These are phyloP conservation scores for Papilio dardanus DNA, from an alignment of 1,140 invertebrate genomes.

Conservation along the genomic window DNA sequence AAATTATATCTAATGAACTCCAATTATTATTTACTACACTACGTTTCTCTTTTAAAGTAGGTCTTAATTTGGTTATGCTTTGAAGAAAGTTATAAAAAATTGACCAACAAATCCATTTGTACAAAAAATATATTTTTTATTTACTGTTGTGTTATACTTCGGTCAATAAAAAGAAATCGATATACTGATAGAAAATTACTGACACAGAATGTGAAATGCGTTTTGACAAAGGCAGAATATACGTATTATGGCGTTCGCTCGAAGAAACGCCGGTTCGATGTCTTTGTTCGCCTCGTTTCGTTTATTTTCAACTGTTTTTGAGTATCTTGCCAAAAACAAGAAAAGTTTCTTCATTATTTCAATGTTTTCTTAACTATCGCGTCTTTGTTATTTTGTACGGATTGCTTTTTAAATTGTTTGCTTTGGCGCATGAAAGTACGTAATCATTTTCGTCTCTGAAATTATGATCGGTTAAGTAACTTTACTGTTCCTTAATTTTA, in stretches of 20 bases:
- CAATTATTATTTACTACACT: too few relatives aligned
- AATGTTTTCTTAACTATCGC: conserved; percentile 18
- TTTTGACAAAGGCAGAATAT: conserved; percentile 19
- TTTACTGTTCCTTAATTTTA: too few relatives aligned
- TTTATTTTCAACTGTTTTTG: conserved; percentile 27
- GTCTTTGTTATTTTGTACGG: conserved; percentile 3
- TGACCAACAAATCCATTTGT: too few relatives aligned
- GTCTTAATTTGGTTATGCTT: too few relatives aligned
- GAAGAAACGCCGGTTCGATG: conserved; percentile 10
- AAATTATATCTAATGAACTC: too few relatives aligned
- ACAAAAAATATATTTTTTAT: not conserved
- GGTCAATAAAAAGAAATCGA: not conserved
- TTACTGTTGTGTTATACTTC: too few relatives aligned
- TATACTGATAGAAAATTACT: not conserved
- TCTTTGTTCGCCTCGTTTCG: conserved; percentile 18
- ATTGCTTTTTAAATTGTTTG: conserved; percentile 14
- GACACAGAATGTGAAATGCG: conserved; percentile 11
- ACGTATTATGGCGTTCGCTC: not conserved
- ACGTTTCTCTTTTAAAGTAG: too few relatives aligned
- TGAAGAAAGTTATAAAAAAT: too few relatives aligned
- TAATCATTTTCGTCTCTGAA: not conserved
- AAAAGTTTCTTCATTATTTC: conserved; percentile 27
- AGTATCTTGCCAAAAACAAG: conserved; percentile 25
- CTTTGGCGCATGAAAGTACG: not conserved
- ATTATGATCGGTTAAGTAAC: too few relatives aligned